Base-by-base conservation (phyloP, 2,113 vertebrate genomes). In the Saccopteryx leptura region DNA sequence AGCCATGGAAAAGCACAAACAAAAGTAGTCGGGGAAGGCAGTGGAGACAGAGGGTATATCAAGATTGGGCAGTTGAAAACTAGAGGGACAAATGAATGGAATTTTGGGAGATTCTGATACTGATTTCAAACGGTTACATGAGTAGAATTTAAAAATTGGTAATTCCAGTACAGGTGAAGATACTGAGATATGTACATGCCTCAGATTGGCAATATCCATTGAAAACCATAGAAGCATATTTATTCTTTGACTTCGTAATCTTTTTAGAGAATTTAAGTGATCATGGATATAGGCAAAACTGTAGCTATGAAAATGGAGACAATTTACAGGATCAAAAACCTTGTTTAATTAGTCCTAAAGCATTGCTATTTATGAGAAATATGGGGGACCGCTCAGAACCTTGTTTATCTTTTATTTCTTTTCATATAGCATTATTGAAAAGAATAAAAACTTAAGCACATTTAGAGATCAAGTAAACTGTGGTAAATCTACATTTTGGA, bases 311-410 rank as follows among this genome's bases (percentile, higher is more conserved):
- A 79, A 11, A 90, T 50, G 46, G 63, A 78, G 80, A 68, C 15
- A 50, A 50, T 68, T 93, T 78, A 69, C 4, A 94, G 52, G 65
- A 83, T 33, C 82, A 61, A 66, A 93, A 65, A 66, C 28, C 11
- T 63, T 83, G 18, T 61, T 84, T 19, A 92, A 10, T 60, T 80
- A 60, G 19, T 85, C 18, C 61, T 65, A 79, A 86, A 84, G 12
- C 50, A 56, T 9, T 71, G 50, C 58, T 48, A 8, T 81, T 88
- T 76, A 52, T 93, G 71, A 93, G 81, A 87, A 76, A 87, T 21
- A 31, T 50, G 75, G 60, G 26, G 21, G 28, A 71, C n/a, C 13
- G 23, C 28, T 71, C 11, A 26, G 48, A 79, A 56, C 9, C 18
- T 75, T 61, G 79, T 26, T 65, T 54, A 82, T 60, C 21, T 94